Evolutionary conservation across 2,888 invertebrate species (phyloP), one percentile per base, ranked within the genome.

Genomic region (Criorhina ranunculi): DNA sequence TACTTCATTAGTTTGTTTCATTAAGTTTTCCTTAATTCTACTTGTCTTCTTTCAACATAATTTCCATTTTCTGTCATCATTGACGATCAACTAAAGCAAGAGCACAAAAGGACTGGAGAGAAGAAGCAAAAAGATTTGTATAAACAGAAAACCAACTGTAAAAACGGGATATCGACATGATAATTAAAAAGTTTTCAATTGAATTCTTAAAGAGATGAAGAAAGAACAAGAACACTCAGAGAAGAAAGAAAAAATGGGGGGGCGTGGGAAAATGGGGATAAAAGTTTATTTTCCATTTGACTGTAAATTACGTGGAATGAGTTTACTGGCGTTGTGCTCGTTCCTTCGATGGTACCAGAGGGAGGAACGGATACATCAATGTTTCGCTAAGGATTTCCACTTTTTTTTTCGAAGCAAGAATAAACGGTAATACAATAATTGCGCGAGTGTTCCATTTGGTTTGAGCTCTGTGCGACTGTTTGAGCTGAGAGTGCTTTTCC

Each of bases 171-270:
- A 73, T 73, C 79, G 79, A 79, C 85, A 73, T 66, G 80, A 75
- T 75, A 85, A 85, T 85, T 85, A 80, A 79, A 85, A 80, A 85
- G 64, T 85, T 79, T 80, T 66, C 80, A 80, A 85, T 80, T 75
- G 85, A 80, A 85, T 80, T 40, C 62, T 72, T 79, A 80, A 79
- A 59, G 37, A 72, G 75, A 81, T 33, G 60, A 51, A 75, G 33
- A 75, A 49, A 29, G 46, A 35, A 35, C 2, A 44, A 49, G 49
- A 46, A 67, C 57, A 64, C 55, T 59, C 42, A 33, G 19, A 70
- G 44, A 72, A 55, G 24, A 59, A 70, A 40, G 11, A 49, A 37
- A 59, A 49, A 40, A 35, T n/a, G 29, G n/a, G 57, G 2, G 8
- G 24, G 7, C 51, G 40, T 12, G 46, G 11, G 33, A 37, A 17